A percentile compares a stretch with the other conserved stretches of the same genome.
phyloP scores from a whole-genome alignment of 2,888 invertebrate genomes.

The Rhamnusium bicolor region DNA sequence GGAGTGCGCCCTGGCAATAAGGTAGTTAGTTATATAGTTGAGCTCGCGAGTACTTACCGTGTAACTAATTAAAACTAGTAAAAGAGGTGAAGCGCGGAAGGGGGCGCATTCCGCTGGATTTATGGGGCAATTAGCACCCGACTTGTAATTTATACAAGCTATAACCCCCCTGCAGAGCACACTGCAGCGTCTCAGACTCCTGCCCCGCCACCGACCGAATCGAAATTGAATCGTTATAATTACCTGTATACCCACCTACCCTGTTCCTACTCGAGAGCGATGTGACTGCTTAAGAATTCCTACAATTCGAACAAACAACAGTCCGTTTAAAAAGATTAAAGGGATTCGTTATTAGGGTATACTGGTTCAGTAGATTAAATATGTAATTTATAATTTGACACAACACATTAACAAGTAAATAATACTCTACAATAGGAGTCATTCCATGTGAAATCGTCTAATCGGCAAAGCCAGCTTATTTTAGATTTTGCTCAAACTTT shows the following conservation, averaged over 20 bases:
- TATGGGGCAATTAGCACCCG: constrained; percentile 64
- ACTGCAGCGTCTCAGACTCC: constrained; percentile 51
- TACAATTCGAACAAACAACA: constrained; percentile 13
- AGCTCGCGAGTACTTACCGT: constrained; percentile 56
- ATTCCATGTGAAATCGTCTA: too few relatives aligned
- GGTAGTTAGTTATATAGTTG: constrained; percentile 52
- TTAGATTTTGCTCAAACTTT: too few relatives aligned
- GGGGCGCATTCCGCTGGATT: constrained; percentile 57
- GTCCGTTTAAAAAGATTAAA: constrained; percentile 16
- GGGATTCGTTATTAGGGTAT: constrained; percentile 2
- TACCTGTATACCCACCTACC: constrained; percentile 49
- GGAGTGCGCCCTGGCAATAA: constrained; percentile 50
- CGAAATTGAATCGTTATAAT: constrained; percentile 61
- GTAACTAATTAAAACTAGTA: constrained; percentile 64
- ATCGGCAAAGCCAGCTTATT: too few relatives aligned
- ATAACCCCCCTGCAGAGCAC: constrained; percentile 59
- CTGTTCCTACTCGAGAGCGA: constrained; percentile 9
- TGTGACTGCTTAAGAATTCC: constrained; percentile 6
- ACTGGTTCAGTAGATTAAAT: background rate
- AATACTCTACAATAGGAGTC: too few relatives aligned
- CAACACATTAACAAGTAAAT: too few relatives aligned
- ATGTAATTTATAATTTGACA: background rate
- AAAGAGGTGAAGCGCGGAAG: constrained; percentile 57
- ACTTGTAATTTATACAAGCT: constrained; percentile 64
- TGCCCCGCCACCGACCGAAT: constrained; percentile 39